Evolutionary conservation across 2,113 vertebrate species (phyloP), one percentile per base, ranked within the genome.

Genomic region (Dromas ardeola): DNA sequence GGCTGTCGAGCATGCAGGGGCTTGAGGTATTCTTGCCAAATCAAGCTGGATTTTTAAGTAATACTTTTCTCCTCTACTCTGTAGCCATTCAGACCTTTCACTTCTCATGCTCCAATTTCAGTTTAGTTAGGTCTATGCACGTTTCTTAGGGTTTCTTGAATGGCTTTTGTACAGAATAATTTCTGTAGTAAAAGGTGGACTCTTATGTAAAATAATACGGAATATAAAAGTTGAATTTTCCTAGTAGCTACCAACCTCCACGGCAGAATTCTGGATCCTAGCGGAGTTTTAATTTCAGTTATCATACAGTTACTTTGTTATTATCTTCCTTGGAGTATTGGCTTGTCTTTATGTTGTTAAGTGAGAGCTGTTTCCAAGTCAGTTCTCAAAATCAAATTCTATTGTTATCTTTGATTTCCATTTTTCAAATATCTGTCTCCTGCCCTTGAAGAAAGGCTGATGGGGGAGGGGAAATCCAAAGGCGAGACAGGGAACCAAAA

Each of bases 141-240:
- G 12, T 55, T 77, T 66, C 9, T 76, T 61, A 4, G 0, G 5
- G 36, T 56, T 59, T 16, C 32, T 73, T 7, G 26, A 38, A 13
- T n/a, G 21, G 47, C 26, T 47, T 77, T 86, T 56, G 21, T 45
- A 6, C 3, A 17, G 45, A 22, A 3, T 18, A 21, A 29, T 62
- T 76, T 78, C 40, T 10, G 1, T 45, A 66, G 25, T 30, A 34
- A 81, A 76, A 86, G 12, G 38, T 70, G 1, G 49, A 73, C 22
- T 69, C 20, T 49, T 42, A 15, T 0, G 3, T 40, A 30, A 47
- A 5, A 6, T 25, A 69, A 45, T 6, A 38, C 0, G 4, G 30
- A 76, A 56, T 61, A 30, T 20, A 29, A 20, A 56, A 70, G 19
- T 27, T 32, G 17, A 7, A 0, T 56, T 93, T 73, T 78, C 9